Percentiles rank a stretch among this genome's conserved stretches.
These are phyloP conservation scores for Eleginops maclovinus DNA, from an alignment of 2,113 vertebrate genomes.

Conservation along the genomic window DNA sequence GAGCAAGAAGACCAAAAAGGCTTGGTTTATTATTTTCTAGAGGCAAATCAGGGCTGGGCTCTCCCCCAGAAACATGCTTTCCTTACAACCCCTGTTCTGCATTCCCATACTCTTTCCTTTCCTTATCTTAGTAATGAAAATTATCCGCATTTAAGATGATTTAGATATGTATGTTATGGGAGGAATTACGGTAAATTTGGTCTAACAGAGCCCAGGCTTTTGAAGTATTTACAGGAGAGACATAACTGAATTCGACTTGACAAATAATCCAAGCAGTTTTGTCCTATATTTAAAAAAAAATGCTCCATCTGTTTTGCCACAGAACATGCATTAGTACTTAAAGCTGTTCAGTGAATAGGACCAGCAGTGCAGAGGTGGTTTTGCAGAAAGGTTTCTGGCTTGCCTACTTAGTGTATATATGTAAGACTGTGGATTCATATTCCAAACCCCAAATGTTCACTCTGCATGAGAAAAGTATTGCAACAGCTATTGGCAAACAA, in stretches of 20 bases:
- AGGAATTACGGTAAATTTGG: slow-evolving; percentile 9
- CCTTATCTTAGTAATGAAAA: slow-evolving; percentile 28
- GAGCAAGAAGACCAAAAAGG: slow-evolving; percentile 61
- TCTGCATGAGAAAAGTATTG: slow-evolving; percentile 69
- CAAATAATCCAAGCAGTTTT: slow-evolving; percentile 30
- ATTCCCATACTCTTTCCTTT: slow-evolving; percentile 30
- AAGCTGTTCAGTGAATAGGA: slow-evolving; percentile 29
- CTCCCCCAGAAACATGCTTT: slow-evolving; percentile 36
- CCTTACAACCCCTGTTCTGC: slow-evolving; percentile 11
- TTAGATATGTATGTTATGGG: slow-evolving; percentile 31
- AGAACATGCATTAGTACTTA: slow-evolving; percentile 37
- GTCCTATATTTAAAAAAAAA: slow-evolving; percentile 9
- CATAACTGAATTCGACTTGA: slow-evolving; percentile 27
- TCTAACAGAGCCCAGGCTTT: slow-evolving; percentile 22
- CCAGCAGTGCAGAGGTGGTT: slow-evolving; percentile 37
- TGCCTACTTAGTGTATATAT: slow-evolving; percentile 54
- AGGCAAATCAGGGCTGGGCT: slow-evolving; percentile 53
- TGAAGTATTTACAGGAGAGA: slow-evolving; percentile 29
- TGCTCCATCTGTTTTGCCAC: slow-evolving; percentile 29
- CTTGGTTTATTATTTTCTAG: slow-evolving; percentile 71
- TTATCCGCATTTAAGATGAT: slow-evolving; percentile 20
- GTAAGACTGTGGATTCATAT: slow-evolving; percentile 59
- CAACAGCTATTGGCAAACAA: slow-evolving; percentile 74
- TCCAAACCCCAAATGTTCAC: slow-evolving; percentile 55
- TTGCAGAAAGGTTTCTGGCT: slow-evolving; percentile 50